phyloP scores from a whole-genome alignment of 2,113 vertebrate genomes.

The Eretmochelys imbricata region DNA sequence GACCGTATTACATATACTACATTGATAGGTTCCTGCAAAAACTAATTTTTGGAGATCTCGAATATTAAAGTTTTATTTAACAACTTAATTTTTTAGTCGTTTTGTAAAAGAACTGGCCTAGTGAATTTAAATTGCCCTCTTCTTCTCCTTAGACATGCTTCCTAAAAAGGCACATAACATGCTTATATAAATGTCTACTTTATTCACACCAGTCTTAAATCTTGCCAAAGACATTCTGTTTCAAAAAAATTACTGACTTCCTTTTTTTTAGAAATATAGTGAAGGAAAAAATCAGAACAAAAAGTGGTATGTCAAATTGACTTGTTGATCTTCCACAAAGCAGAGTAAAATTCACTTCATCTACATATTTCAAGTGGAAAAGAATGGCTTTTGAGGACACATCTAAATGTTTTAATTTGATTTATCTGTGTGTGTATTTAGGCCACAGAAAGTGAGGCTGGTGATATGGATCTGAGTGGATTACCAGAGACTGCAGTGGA shows the following conservation, averaged over 20 bases:
- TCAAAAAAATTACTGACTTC: neutral
- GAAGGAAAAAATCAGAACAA: neutral
- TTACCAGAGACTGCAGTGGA: slow-evolving; percentile 98
- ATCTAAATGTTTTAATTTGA: neutral
- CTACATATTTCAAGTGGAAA: neutral
- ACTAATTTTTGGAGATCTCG: neutral
- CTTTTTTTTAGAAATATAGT: neutral
- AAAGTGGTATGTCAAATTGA: neutral
- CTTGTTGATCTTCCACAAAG: neutral
- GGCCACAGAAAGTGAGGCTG: slow-evolving; percentile 97
- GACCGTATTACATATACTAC: neutral
- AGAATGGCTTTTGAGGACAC: neutral
- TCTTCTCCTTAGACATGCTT: neutral
- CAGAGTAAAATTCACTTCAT: neutral
- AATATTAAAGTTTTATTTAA: neutral
- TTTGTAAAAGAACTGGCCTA: neutral
- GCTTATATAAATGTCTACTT: neutral
- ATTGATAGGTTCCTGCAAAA: neutral
- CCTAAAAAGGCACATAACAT: neutral
- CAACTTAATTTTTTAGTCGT: neutral
- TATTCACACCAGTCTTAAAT: neutral
- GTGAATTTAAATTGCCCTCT: neutral
- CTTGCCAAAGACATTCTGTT: neutral
- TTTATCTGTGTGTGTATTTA: slow-evolving; percentile 57
- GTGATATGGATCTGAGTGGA: slow-evolving; percentile 99